Evolutionary conservation across 1,140 invertebrate genomes (phyloP).

Genomic region (Mercenaria mercenaria): DNA sequence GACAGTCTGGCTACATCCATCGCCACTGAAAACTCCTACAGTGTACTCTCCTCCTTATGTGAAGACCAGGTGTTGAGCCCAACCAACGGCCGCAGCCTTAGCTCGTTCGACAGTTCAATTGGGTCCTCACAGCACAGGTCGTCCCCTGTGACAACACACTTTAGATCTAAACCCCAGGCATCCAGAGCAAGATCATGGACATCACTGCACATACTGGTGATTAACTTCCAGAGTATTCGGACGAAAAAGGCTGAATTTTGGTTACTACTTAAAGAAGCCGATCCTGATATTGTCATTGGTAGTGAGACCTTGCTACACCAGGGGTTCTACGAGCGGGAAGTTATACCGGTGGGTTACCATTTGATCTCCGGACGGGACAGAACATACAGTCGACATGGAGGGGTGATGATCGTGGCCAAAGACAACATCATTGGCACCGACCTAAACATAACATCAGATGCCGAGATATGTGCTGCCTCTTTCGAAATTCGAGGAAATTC

Average conservation of each 20-base stretch:
- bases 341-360: neutral
- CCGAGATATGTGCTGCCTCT: neutral
- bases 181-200: neutral
- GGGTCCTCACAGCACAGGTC: neutral
- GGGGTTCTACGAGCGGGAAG: neutral
- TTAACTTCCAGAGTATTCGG: slow-evolving; percentile 20
- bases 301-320: slow-evolving; percentile 12
- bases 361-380: neutral
- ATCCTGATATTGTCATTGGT: slow-evolving; percentile 24
- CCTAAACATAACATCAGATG: neutral
- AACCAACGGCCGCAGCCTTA: neutral
- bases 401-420: neutral
- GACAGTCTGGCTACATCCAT: neutral
- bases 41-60: neutral
- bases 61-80: neutral
- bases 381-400: neutral
- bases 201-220: neutral
- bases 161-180: neutral
- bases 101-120: neutral
- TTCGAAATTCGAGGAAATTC: neutral
- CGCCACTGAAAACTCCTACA: slow-evolving; percentile 37
- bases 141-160: neutral
- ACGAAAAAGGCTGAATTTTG: neutral
- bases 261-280: neutral
- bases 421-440: neutral